Evolutionary conservation across 2,888 invertebrate species (phyloP).

Genomic region (Protodeltote pygarga): DNA sequence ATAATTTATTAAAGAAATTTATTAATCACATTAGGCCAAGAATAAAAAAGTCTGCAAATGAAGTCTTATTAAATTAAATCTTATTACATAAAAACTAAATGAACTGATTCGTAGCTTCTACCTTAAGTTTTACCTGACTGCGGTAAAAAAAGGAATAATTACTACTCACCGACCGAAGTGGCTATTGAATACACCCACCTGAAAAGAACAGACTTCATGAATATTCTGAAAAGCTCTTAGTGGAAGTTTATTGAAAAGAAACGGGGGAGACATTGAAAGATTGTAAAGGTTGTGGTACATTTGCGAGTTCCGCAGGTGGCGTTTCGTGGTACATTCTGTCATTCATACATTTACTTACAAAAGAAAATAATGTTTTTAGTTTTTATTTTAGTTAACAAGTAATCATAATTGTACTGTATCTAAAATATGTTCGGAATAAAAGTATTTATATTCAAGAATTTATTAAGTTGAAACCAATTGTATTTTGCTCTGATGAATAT

Average conservation of each 20-base stretch:
- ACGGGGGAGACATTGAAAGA: constrained; percentile 53
- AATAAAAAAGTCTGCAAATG: constrained; percentile 12
- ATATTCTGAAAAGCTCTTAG: constrained; percentile 83
- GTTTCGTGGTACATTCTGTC: background rate
- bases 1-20: too few relatives aligned
- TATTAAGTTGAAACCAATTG: too few relatives aligned
- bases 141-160: constrained; percentile 58
- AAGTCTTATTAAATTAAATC: constrained; percentile 51
- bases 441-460: too few relatives aligned
- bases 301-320: background rate
- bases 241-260: constrained; percentile 80
- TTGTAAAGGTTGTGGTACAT: constrained; percentile 39
- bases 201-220: constrained; percentile 84
- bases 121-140: constrained; percentile 62
- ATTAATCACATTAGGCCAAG: too few relatives aligned
- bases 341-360: too few relatives aligned
- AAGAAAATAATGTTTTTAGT: too few relatives aligned
- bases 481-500: too few relatives aligned
- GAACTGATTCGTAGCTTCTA: constrained; percentile 54
- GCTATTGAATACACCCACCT: constrained; percentile 79
- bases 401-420: too few relatives aligned
- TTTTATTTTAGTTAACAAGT: too few relatives aligned
- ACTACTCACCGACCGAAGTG: constrained; percentile 63
- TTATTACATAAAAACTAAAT: constrained; percentile 57
- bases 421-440: too few relatives aligned